Evolutionary conservation across 2,797 vertebrate species (phyloP).

Genomic region (Danio kyathit): DNA sequence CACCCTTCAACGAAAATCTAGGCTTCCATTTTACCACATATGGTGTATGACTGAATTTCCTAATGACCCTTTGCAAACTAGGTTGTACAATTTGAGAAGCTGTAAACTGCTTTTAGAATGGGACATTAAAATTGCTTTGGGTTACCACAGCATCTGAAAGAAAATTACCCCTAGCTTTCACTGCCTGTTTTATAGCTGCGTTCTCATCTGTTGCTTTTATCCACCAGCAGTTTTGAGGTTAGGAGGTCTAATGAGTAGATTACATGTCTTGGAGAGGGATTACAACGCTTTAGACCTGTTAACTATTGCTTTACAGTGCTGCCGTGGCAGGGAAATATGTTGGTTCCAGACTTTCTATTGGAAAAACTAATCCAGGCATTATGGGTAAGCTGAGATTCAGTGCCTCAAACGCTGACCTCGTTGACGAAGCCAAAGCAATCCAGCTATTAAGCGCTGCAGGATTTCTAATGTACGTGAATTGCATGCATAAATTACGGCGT

Average conservation of each 20-base stretch:
- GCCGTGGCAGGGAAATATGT: conserved; percentile 22
- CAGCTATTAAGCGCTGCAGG: conserved; percentile 12
- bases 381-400: conserved; percentile 26
- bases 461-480: neutral
- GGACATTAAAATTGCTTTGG: conserved; percentile 29
- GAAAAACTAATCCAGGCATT: conserved; percentile 43
- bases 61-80: conserved; percentile 44
- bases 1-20: conserved; percentile 16
- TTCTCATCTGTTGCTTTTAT: conserved; percentile 45
- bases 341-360: conserved; percentile 31
- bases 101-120: conserved; percentile 29
- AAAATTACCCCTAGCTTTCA: conserved; percentile 22
- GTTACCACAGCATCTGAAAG: conserved; percentile 4
- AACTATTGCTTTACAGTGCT: conserved; percentile 35
- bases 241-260: conserved; percentile 52
- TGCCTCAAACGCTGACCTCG: conserved; percentile 20
- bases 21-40: conserved; percentile 1
- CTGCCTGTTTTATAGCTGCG: conserved; percentile 1
- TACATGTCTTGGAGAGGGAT: conserved; percentile 49
- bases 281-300: conserved; percentile 44
- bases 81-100: conserved; percentile 15
- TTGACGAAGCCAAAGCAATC: conserved; percentile 23
- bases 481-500: conserved; percentile 19
- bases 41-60: neutral
- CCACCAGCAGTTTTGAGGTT: conserved; percentile 42